These are phyloP conservation scores for Julus scandinavius DNA, from an alignment of 2,888 invertebrate species.

Conservation along the genomic window DNA sequence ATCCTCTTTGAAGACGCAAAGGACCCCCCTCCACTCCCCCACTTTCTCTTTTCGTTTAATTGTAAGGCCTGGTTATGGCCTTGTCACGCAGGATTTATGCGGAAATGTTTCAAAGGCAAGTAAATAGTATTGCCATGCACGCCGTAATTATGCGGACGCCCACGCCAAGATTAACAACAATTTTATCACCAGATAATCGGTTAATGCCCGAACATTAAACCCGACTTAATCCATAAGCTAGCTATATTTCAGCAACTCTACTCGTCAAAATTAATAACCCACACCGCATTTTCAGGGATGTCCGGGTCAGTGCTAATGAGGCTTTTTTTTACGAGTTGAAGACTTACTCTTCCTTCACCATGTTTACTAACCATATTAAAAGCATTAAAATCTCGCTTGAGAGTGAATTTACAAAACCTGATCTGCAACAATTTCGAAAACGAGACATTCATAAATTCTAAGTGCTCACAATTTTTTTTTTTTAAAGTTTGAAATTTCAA, in stretches of 20 bases:
- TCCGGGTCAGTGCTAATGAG: constrained; percentile 29
- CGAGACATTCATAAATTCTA: too few species aligned
- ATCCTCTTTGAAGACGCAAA: too few species aligned
- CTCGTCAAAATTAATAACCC: constrained; percentile 26
- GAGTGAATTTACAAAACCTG: too few species aligned
- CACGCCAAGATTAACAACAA: constrained; percentile 33
- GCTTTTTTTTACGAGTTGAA: constrained; percentile 2
- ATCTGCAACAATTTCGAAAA: too few species aligned
- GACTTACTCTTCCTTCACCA: neutral
- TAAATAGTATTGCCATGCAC: neutral
- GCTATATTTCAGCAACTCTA: constrained; percentile 25
- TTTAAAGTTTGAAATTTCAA: too few species aligned
- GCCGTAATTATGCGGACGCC: constrained; percentile 23
- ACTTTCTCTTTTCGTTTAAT: neutral
- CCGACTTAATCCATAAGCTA: constrained; percentile 18
- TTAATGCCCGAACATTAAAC: constrained; percentile 33
- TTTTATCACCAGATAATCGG: constrained; percentile 33
- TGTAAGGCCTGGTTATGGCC: constrained; percentile 1
- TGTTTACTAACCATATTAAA: neutral
- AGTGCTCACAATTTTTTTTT: too few species aligned
- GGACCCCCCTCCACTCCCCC: neutral
- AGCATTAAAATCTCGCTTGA: too few species aligned
- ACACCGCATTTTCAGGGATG: constrained; percentile 25
- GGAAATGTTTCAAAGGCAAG: constrained; percentile 33
- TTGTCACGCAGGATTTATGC: constrained; percentile 33